Evolutionary conservation across 1,140 invertebrate species (phyloP), one percentile per base, ranked within the genome.

Genomic region (Samia ricini): DNA sequence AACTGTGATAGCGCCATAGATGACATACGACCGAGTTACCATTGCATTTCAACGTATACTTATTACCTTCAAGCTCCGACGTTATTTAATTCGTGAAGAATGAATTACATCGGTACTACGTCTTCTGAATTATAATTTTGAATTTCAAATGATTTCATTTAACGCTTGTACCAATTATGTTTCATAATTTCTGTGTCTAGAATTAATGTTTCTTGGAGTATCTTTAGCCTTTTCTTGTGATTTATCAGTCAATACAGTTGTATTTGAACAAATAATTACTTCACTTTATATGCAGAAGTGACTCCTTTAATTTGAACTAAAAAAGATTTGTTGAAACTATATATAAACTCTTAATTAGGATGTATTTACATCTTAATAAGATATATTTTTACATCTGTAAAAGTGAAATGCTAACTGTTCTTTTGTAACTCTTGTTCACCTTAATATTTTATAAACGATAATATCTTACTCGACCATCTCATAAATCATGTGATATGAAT

Each of bases 1-100:
- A 42, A 55, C 52, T 24, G 24, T 24, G 52, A 24, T 21, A 51
- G 50, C 50, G 33, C 50, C 8, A 4, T 51, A 51, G 18, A 55
- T 55, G 52, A 55, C 10, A 22, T n/a, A 55, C 24, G 52, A n/a
- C 10, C 50, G 20, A 12, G 22, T 2, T 55, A n/a, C 15, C 52
- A 24, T 24, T 23, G 52, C 4, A 55, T 55, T 23, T 23, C 20
- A 22, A 55, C 52, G 10, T 55, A 15, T 55, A 55, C 21, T 55
- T 55, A 42, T 42, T 42, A 42, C 33, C 33, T 42, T 42, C 15
- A 7, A 42, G 2, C n/a, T 42, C 12, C 33, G n/a, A 15, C 7
- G 33, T 15, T 42, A 26, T 26, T 4, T 26, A 12, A 42, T 42
- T 42, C n/a, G 12, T 42, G 12, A 15, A 42, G 12, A 42, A 42